A percentile compares a stretch with the other conserved stretches of the same genome.
These are phyloP conservation scores for Coelinius sp. DNA, from an alignment of 2,888 invertebrate species.

Conservation along the genomic window DNA sequence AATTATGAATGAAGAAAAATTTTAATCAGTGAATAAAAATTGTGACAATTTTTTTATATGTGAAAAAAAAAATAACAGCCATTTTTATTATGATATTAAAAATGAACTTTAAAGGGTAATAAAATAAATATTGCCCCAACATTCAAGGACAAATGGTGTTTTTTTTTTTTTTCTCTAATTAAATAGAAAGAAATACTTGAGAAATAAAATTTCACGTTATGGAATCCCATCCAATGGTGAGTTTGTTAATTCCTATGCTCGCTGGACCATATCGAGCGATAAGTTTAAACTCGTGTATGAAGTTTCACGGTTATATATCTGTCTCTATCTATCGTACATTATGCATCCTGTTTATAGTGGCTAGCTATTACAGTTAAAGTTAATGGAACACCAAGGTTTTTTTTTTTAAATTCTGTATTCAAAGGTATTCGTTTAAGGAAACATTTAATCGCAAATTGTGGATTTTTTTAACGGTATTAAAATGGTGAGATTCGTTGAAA, in stretches of 20 bases:
- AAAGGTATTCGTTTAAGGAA: not conserved
- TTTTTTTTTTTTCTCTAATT: too few species aligned
- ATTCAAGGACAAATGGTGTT: not conserved
- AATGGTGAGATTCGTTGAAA: not conserved
- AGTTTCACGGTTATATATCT: conserved; percentile 10
- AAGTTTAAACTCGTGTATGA: conserved; percentile 19
- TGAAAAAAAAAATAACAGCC: too few species aligned
- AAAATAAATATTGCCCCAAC: not conserved
- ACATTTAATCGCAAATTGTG: not conserved
- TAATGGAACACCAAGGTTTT: conserved; percentile 14
- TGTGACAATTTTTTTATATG: too few species aligned
- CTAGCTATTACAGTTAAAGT: not conserved
- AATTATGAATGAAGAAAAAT: too few species aligned
- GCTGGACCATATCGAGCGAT: conserved; percentile 29
- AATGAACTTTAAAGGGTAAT: conserved; percentile 13
- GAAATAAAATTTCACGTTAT: conserved; percentile 54
- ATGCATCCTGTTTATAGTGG: not conserved
- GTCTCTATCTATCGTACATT: not conserved
- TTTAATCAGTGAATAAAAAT: too few species aligned
- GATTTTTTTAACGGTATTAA: conserved; percentile 9
- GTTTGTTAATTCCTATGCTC: conserved; percentile 34
- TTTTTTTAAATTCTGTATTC: not conserved
- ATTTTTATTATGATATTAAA: not conserved
- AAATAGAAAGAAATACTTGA: too few species aligned
- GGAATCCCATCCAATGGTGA: conserved; percentile 63